phyloP scores from a whole-genome alignment of 2,113 vertebrate species.

The Crotalus viridis region DNA sequence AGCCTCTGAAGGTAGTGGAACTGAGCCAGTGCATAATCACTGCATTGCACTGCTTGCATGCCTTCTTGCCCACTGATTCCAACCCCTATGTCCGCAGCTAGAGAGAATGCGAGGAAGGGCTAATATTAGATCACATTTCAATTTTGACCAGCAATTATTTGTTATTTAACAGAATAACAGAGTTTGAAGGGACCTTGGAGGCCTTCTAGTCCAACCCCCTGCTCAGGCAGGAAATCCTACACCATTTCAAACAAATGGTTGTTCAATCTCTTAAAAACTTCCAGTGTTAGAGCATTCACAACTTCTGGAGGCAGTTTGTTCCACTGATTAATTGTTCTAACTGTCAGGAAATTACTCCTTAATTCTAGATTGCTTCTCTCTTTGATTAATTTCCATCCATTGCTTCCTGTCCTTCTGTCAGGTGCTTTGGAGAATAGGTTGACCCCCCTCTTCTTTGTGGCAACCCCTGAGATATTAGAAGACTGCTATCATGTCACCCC shows the following conservation, averaged over 20 bases:
- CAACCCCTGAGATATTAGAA: background rate
- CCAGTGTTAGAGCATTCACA: background rate
- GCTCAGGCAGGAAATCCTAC: background rate
- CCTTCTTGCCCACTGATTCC: constrained; percentile 87
- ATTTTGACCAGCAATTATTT: background rate
- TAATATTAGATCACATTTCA: fast-evolving
- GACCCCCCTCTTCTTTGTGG: background rate
- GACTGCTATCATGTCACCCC: background rate
- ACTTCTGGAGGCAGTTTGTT: background rate
- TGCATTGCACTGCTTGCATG: constrained; percentile 86
- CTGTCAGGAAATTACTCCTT: background rate
- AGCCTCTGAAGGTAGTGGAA: constrained; percentile 84
- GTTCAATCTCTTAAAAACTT: background rate
- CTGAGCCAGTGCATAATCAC: constrained; percentile 85
- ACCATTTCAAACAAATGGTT: background rate
- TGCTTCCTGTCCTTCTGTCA: background rate
- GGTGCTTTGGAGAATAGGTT: background rate
- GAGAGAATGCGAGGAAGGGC: background rate
- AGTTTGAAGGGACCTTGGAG: background rate
- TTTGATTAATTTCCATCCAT: too few relatives aligned
- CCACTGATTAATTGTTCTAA: background rate
- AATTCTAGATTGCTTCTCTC: background rate
- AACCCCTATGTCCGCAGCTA: constrained; percentile 88
- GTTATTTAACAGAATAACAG: background rate
- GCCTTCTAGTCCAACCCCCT: background rate